Percentiles rank a stretch among this genome's conserved stretches.
These are phyloP conservation scores for Tychaedon coryphoeus DNA, from an alignment of 2,113 vertebrate genomes.

Conservation along the genomic window DNA sequence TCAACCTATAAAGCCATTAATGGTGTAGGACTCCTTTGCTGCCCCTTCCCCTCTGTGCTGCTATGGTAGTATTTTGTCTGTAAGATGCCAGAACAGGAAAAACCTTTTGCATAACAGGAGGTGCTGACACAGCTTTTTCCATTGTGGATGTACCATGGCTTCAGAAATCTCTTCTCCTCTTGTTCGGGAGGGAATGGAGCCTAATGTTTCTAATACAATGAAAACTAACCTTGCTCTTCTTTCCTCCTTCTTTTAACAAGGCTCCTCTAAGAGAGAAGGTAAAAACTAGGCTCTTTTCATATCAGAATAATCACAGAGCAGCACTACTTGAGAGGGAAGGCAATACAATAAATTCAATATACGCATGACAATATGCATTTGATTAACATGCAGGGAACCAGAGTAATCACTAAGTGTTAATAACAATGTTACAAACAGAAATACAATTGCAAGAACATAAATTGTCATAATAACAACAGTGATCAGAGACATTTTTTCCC, in stretches of 20 bases:
- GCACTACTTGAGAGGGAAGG: neutral
- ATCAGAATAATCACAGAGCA: neutral
- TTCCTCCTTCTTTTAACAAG: neutral
- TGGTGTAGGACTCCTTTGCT: neutral
- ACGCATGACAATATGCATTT: neutral
- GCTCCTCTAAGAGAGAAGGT: neutral
- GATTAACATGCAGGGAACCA: neutral
- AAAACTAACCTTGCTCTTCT: neutral
- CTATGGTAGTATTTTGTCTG: neutral
- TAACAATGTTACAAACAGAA: neutral
- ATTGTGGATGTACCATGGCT: neutral
- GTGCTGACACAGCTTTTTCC: slow-evolving; percentile 11
- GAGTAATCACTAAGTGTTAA: neutral
- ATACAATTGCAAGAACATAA: neutral
- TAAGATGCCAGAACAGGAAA: neutral
- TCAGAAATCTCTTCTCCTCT: neutral
- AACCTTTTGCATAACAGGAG: neutral
- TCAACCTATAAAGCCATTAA: neutral
- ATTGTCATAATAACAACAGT: neutral
- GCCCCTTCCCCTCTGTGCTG: neutral
- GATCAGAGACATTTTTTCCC: neutral
- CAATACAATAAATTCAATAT: neutral
- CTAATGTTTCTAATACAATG: neutral
- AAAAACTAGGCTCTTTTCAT: neutral
- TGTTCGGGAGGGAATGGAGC: neutral